Percentiles rank a stretch among this genome's conserved stretches.
Conservation (phyloP, 1,140 invertebrate genomes). For the Ceratina japonica region DNA sequence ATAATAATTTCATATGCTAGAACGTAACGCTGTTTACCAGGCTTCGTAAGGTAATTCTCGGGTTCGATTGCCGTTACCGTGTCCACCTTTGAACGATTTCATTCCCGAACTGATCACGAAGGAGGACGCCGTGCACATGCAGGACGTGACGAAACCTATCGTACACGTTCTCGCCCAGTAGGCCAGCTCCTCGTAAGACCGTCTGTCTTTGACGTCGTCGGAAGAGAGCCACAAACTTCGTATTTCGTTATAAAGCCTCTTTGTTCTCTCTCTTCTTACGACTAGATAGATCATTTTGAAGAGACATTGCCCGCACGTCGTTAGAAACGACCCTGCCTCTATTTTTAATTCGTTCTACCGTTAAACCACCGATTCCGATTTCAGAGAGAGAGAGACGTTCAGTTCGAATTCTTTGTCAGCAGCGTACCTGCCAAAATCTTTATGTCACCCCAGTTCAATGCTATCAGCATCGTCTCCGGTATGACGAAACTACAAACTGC, state of each 20-base stretch:
- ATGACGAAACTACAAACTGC: conserved; percentile 23
- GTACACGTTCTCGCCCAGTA: conserved; percentile 20
- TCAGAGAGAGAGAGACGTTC: not conserved
- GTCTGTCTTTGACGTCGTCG: conserved; percentile 16
- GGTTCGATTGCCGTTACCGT: not conserved
- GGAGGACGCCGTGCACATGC: conserved; percentile 7
- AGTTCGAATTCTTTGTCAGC: not conserved
- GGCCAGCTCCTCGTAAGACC: conserved; percentile 14
- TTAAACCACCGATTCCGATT: not conserved
- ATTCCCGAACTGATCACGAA: conserved; percentile 4
- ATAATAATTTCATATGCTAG: not conserved
- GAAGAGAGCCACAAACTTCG: conserved; percentile 37
- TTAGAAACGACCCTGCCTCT: conserved; percentile 48
- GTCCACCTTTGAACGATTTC: not conserved
- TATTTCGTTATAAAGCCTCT: conserved; percentile 28
- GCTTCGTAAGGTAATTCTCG: conserved; percentile 47
- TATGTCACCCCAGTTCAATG: conserved; percentile 25
- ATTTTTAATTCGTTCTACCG: not conserved
- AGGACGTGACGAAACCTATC: conserved; percentile 10
- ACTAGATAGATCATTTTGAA: conserved; percentile 54
- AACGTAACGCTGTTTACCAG: conserved; percentile 37
- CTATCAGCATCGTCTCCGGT: conserved; percentile 18
- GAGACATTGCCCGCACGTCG: conserved; percentile 31
- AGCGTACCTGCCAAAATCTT: conserved; percentile 28
- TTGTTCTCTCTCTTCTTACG: not conserved